Evolutionary conservation across 2,888 invertebrate species (phyloP), one percentile per base, ranked within the genome.

Genomic region (Tipula lateralis): DNA sequence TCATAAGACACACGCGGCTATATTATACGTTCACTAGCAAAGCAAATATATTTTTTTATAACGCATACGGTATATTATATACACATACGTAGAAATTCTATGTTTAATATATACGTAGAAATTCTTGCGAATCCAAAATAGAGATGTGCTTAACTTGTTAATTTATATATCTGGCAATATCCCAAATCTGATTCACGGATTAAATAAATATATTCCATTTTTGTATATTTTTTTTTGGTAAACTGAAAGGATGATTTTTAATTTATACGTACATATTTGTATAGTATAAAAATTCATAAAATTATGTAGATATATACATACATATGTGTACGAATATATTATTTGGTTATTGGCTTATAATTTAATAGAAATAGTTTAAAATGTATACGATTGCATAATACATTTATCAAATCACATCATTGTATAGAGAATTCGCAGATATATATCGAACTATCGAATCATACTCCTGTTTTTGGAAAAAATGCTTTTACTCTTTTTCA

Each of bases 1-100:
- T 92, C 92, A 92, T 92, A 92, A 92, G 92, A 92, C 92, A 92
- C 92, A 92, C 92, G 92, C 92, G 92, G 92, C 92, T 92, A 92
- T 92, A 87, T 88, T 88, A 88, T 82, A n/a, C 16, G 30, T 82
- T 82, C 30, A 30, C 66, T 9, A 12, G 66, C 66, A 66, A 66
- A 7, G n/a, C 66, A 24, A n/a, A n/a, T 24, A 24, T 24, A 12
- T 66, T 66, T 66, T 66, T 66, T 66, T 12, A 9, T 13, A 7
- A 66, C 66, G 24, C 24, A 66, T 66, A 39, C 7, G 3, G 7
- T 32, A 32, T 32, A 32, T 32, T 32, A 32, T 32, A 32, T 32
- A 5, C 7, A 32, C 32, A 32, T 32, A 32, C 32, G n/a, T n/a
- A n/a, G n/a, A n/a, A n/a, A n/a, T n/a, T n/a, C n/a, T n/a, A n/a